phyloP scores from a whole-genome alignment of 2,113 vertebrate genomes.

The Smithornis capensis region DNA sequence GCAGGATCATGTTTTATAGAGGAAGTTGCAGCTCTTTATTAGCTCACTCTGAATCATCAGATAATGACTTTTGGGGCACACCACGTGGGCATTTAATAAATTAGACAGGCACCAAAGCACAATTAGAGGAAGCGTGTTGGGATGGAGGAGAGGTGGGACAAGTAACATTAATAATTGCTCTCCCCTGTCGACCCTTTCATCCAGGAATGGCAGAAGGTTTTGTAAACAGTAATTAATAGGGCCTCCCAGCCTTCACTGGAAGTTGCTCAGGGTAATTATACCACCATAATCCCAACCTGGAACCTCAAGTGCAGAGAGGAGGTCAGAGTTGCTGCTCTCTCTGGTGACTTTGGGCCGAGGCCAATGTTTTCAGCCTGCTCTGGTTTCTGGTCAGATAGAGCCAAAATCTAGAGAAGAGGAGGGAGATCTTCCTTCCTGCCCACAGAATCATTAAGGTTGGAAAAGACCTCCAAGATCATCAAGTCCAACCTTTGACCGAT shows the following conservation, averaged over 20 bases:
- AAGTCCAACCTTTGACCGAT: neutral
- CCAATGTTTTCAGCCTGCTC: neutral
- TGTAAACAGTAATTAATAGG: slow-evolving; percentile 60
- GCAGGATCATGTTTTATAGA: slow-evolving; percentile 40
- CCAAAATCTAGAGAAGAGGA: neutral
- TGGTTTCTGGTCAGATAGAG: neutral
- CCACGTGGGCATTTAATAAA: slow-evolving; percentile 45
- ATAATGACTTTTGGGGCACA: slow-evolving; percentile 18
- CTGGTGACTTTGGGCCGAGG: neutral
- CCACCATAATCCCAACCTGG: slow-evolving; percentile 7
- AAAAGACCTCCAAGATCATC: neutral
- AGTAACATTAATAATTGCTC: slow-evolving; percentile 38
- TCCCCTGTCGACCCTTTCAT: slow-evolving; percentile 45
- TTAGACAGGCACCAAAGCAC: slow-evolving; percentile 40
- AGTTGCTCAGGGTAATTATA: slow-evolving; percentile 34
- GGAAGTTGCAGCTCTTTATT: slow-evolving; percentile 29
- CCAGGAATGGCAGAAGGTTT: neutral
- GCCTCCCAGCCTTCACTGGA: slow-evolving; percentile 20
- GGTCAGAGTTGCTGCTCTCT: neutral
- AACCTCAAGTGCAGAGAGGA: slow-evolving; percentile 29
- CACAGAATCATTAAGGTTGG: neutral
- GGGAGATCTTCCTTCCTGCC: neutral
- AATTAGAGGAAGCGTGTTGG: slow-evolving; percentile 39
- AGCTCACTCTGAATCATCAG: slow-evolving; percentile 36
- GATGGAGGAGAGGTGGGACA: slow-evolving; percentile 50